phyloP scores from a whole-genome alignment of 2,797 vertebrate genomes.

The Channallabes apus region DNA sequence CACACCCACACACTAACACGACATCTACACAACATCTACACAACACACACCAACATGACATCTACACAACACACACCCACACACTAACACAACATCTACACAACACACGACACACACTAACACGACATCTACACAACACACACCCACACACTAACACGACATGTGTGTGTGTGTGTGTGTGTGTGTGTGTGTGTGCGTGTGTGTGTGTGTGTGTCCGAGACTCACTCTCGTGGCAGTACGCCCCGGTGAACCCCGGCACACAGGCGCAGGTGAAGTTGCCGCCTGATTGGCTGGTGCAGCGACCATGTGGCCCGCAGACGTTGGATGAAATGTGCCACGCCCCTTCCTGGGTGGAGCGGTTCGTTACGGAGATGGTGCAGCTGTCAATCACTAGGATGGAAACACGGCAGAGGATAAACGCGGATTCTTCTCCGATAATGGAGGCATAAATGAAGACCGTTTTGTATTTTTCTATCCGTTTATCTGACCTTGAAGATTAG shows the following conservation, averaged over 20 bases:
- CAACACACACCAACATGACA: too few relatives aligned
- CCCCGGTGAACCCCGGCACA: constrained; percentile 88
- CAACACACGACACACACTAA: too few relatives aligned
- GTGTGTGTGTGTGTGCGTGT: constrained; percentile 9
- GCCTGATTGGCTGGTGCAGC: constrained; percentile 85
- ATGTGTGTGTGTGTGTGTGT: constrained; percentile 34
- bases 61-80: too few relatives aligned
- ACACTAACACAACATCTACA: too few relatives aligned
- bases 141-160: too few relatives aligned
- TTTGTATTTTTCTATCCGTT: background rate
- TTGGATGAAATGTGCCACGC: constrained; percentile 81
- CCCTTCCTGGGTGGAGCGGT: constrained; percentile 75
- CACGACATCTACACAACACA: too few relatives aligned
- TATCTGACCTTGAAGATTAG: background rate
- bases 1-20: too few relatives aligned
- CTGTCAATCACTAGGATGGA: constrained; percentile 85
- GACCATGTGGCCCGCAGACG: constrained; percentile 92
- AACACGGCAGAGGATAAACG: background rate
- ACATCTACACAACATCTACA: too few relatives aligned
- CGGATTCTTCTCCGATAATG: background rate
- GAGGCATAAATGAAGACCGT: background rate
- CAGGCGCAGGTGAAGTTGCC: constrained; percentile 95
- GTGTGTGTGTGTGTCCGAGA: constrained; percentile 4
- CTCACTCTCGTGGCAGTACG: constrained; percentile 98
- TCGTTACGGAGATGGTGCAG: constrained; percentile 85